A percentile compares a stretch with the other conserved stretches of the same genome.
Evolutionary conservation across 2,113 vertebrate species (phyloP).

Genomic region (Oncorhynchus keta): DNA sequence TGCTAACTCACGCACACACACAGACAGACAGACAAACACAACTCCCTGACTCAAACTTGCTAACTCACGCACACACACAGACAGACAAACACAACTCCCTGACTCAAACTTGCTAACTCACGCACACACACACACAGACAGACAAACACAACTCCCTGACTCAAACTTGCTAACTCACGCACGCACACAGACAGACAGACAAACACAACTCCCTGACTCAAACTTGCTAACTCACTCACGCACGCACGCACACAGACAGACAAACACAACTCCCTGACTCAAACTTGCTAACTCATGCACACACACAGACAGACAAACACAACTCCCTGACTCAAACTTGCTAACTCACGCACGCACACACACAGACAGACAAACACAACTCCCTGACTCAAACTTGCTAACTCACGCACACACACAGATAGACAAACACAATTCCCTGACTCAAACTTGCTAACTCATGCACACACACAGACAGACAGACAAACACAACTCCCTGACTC

Average conservation of each 20-base stretch:
- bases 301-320: background rate
- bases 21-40: too few relatives aligned
- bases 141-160: background rate
- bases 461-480: slow-evolving; percentile 11
- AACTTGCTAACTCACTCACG: slow-evolving; percentile 1
- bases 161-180: too few relatives aligned
- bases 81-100: background rate
- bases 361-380: too few relatives aligned
- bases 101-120: slow-evolving; percentile 10
- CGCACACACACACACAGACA: slow-evolving; percentile 18
- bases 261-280: too few relatives aligned
- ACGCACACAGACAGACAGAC: background rate
- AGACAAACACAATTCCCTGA: background rate
- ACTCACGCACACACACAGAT: background rate
- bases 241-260: background rate
- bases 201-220: too few relatives aligned
- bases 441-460: slow-evolving; percentile 11
- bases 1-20: too few relatives aligned
- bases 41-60: too few relatives aligned
- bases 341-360: too few relatives aligned
- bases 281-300: slow-evolving; percentile 16
- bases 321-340: too few relatives aligned
- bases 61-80: background rate
- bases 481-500: too few relatives aligned
- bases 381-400: too few relatives aligned